Conservation (phyloP, 2,888 invertebrate species). For the Lasioglossum pauxillum region DNA sequence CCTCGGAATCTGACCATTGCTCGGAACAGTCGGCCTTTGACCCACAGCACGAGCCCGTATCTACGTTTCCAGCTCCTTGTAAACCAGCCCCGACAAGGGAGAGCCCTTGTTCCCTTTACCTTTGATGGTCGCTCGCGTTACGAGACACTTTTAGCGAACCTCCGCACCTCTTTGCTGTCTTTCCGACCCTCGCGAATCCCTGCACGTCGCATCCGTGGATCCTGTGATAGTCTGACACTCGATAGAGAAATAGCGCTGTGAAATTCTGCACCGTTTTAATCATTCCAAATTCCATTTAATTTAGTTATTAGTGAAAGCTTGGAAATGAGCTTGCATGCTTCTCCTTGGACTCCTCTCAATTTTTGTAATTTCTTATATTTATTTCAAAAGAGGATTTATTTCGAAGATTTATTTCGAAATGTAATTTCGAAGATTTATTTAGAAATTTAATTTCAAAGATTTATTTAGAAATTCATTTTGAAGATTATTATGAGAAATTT, state of each 20-base stretch:
- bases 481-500: no score
- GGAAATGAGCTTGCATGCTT: no score
- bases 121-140: not conserved
- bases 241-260: not conserved
- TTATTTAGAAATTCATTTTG: no score
- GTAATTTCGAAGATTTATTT: no score
- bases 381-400: no score
- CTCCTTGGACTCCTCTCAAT: no score
- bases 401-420: no score
- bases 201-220: not conserved
- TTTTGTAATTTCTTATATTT: no score
- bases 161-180: not conserved
- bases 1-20: slow-evolving; percentile 7
- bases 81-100: not conserved
- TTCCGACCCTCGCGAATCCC: not conserved
- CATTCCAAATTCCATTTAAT: no score
- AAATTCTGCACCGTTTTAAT: not conserved
- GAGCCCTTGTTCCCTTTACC: not conserved
- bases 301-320: no score
- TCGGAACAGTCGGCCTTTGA: not conserved
- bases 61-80: not conserved
- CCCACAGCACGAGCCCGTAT: not conserved
- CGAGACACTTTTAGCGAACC: not conserved
- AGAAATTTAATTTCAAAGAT: no score
- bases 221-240: not conserved